These are phyloP conservation scores for Ciona savignyi DNA, from an alignment of 23 tunicate species.

Conservation along the genomic window DNA sequence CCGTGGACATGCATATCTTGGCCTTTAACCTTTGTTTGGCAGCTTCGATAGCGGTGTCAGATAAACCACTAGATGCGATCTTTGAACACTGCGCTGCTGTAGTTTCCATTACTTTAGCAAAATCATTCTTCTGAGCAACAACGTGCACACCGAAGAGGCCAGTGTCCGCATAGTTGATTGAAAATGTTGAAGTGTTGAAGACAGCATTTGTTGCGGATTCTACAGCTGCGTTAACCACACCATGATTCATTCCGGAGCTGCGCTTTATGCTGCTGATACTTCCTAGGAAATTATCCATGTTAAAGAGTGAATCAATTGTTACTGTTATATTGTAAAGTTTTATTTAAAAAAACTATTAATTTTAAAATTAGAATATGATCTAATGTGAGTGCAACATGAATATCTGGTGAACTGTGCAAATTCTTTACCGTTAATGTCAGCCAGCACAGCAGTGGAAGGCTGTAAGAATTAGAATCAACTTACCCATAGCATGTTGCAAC, in stretches of 20 bases:
- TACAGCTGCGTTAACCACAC: slow-evolving; percentile 33
- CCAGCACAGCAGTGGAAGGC: no score
- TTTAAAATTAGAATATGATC: no score
- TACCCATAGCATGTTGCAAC: slow-evolving; percentile 47
- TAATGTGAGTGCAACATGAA: no score
- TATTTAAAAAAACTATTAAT: no score
- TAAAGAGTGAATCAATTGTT: no score
- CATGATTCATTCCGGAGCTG: slow-evolving; percentile 37
- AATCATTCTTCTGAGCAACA: slow-evolving; percentile 12
- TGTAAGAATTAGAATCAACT: no score
- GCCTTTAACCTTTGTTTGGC: slow-evolving; percentile 34
- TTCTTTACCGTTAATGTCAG: no score
- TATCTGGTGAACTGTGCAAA: no score
- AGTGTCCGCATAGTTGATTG: slow-evolving; percentile 68
- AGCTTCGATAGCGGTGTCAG: slow-evolving; percentile 11
- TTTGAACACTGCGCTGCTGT: slow-evolving; percentile 29
- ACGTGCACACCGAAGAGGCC: slow-evolving; percentile 68
- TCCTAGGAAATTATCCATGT: no score
- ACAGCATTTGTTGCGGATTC: slow-evolving; percentile 15
- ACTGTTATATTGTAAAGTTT: no score
- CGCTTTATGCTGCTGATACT: slow-evolving; percentile 27
- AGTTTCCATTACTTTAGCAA: slow-evolving; percentile 15
- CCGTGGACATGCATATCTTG: slow-evolving; percentile 24
- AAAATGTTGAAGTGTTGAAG: slow-evolving; percentile 33
- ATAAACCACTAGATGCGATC: slow-evolving; percentile 19